Base-by-base conservation (phyloP, 2,888 invertebrate species). In the Stenchaetothrips biformis region DNA sequence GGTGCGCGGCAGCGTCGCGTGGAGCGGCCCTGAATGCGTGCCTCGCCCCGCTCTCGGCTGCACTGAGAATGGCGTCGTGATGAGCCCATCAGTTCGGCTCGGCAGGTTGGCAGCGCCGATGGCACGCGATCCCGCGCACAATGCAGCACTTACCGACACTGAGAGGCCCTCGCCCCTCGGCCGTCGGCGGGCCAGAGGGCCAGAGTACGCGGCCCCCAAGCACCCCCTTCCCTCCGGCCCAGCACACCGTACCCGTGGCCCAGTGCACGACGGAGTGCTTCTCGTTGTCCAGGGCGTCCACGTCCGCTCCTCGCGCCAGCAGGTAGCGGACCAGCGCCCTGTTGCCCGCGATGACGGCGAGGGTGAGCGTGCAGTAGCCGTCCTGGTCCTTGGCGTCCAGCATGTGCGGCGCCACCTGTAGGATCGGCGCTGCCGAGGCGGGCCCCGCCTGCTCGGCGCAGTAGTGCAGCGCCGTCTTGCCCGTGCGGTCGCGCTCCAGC, bases 261-360 rank as follows among this genome's bases (percentile, higher is more conserved):
- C 99, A 99, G 87, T 99, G 99, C 13, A 98, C 94, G 78, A 96
- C 94, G 2, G 97, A 96, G 87, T 99, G 99, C 82, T 95, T 94
- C 86, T 99, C 98, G 85, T 94, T 92, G 87, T 99, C 99, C 83
- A 94, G 91, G 78, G 95, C 94, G 87, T 94, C 93, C 83, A 98
- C 92, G 85, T 97, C 94, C 11, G 97, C 97, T 74, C 95, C 95
- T 84, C 94, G 93, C 77, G 95, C 93, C 80, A 98, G 89, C 81
- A 99, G 90, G 82, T 95, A 93, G 84, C 94, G 94, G 82, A 97
- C 94, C 83, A 96, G 90, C 25, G 94, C 93, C 84, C 93, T 92
- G 86, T 96, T 95, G 79, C 97, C 97, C 83, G 96, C 95, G 85
- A 97, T 97, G 82, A 97, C 97, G 48, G 98, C 97, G 85, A 98